phyloP scores from a whole-genome alignment of 2,797 vertebrate genomes.

The Tenualosa ilisha region DNA sequence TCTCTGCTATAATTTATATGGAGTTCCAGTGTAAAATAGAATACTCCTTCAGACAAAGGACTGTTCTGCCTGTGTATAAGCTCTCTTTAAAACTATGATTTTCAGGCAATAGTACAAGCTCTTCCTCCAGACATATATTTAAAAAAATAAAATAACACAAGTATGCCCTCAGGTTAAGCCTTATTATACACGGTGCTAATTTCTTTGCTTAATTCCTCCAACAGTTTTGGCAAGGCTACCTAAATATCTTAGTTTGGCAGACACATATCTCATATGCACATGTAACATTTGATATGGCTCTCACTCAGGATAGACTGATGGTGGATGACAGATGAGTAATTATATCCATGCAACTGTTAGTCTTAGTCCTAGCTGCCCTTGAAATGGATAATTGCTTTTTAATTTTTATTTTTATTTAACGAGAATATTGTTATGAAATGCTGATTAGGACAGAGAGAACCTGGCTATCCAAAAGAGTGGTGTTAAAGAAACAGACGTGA shows the following conservation, averaged over 20 bases:
- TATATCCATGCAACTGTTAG: slow-evolving; percentile 73
- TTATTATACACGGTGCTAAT: slow-evolving; percentile 82
- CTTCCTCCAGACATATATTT: neutral
- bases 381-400: slow-evolving; percentile 69
- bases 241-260: slow-evolving; percentile 75
- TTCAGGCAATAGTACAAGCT: neutral
- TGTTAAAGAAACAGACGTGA: slow-evolving; percentile 21
- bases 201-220: slow-evolving; percentile 74
- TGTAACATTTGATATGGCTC: slow-evolving; percentile 74
- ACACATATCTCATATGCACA: slow-evolving; percentile 67
- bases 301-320: slow-evolving; percentile 74
- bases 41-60: slow-evolving; percentile 69
- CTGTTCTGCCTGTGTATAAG: slow-evolving; percentile 43
- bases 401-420: neutral
- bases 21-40: slow-evolving; percentile 48
- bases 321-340: slow-evolving; percentile 78
- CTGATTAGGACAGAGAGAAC: slow-evolving; percentile 66
- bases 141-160: slow-evolving; percentile 50
- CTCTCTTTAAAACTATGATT: neutral
- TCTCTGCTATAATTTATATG: slow-evolving; percentile 51
- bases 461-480: slow-evolving; percentile 36
- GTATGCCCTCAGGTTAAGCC: slow-evolving; percentile 67
- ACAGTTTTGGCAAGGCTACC: slow-evolving; percentile 69
- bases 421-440: slow-evolving; percentile 71
- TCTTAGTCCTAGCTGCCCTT: slow-evolving; percentile 63